Base-by-base conservation (phyloP, 2,113 vertebrate species). In the Pitta sordida region DNA sequence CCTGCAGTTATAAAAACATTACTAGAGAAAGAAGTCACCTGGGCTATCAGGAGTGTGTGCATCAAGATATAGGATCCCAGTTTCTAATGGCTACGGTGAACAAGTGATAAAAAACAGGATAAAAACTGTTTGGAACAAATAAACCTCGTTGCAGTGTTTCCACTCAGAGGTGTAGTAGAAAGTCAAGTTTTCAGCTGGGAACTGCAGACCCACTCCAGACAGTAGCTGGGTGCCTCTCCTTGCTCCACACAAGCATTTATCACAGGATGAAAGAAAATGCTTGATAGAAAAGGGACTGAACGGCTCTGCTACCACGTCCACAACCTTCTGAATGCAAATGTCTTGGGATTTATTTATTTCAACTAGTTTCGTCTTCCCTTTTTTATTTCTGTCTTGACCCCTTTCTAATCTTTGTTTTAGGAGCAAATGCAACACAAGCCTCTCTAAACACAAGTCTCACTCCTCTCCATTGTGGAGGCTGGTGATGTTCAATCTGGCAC, bases 161-260 rank as follows among this genome's bases (percentile, higher is more conserved):
- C 2, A 2, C 23, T 62, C 29, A 30, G n/a, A 69, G 1, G 8
- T 65, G 30, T 9, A 26, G 10, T 3, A 79, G 43, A 64, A 87
- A 89, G 48, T 21, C 46, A n/a, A 1, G 10, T 8, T 41, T 81
- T 39, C 4, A 20, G 3, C 23, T 80, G 46, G 48, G 34, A 68
- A 2, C 13, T 13, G 23, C 26, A 88, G 34, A 14, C 9, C 9
- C 0, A 0, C 51, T 49, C 23, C 43, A 51, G 43, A 76, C 27
- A 82, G n/a, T 39, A n/a, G n/a, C 19, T 36, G 21, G 20, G 24
- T 52, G 21, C 11, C 20, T 32, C 6, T 73, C 36, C 11, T 43
- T 46, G 49, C 58, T 65, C 41, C 27, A 37, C 7, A 37, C 16
- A n/a, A n/a, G 20, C 7, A 2, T 13, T 62, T 15, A 10, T 34